Evolutionary conservation across 2,797 vertebrate genomes (phyloP).

Genomic region (Sebastes melanostomus): DNA sequence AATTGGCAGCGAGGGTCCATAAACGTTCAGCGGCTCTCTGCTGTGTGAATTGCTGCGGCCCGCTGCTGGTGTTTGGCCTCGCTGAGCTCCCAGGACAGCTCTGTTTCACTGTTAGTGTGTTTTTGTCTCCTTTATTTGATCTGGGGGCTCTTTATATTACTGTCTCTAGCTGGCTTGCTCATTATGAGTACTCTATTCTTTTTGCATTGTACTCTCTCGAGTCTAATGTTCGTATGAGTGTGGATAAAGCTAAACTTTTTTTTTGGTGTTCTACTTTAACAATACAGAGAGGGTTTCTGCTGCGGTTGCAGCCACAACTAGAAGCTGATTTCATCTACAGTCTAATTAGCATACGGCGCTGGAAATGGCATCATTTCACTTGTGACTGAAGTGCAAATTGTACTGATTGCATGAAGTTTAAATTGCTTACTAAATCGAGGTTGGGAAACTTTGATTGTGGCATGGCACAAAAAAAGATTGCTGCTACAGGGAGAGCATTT

Average conservation of each 20-base stretch:
- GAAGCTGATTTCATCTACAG: constrained; percentile 32
- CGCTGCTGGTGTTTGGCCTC: constrained; percentile 35
- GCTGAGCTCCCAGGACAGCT: constrained; percentile 20
- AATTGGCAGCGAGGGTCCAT: constrained; percentile 36
- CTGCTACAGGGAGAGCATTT: background rate
- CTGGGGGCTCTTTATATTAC: constrained; percentile 23
- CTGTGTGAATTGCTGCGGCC: constrained; percentile 36
- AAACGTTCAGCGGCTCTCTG: constrained; percentile 25
- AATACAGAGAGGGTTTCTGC: constrained; percentile 5
- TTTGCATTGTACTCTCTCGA: constrained; percentile 18
- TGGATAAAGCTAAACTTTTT: constrained; percentile 14
- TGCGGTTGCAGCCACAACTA: background rate
- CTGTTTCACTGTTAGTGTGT: constrained; percentile 7
- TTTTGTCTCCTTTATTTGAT: constrained; percentile 36
- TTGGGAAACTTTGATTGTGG: constrained; percentile 12
- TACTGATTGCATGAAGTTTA: constrained; percentile 38
- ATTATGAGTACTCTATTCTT: constrained; percentile 33
- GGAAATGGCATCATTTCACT: constrained; percentile 32
- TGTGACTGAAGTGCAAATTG: constrained; percentile 38
- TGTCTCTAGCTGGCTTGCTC: constrained; percentile 15
- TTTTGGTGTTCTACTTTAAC: constrained; percentile 14
- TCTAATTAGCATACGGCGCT: constrained; percentile 34
- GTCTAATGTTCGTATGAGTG: constrained; percentile 3
- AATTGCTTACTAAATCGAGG: constrained; percentile 22
- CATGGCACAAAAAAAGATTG: background rate